phyloP scores from a whole-genome alignment of 1,140 invertebrate species.

The Lanistes nyassanus region DNA sequence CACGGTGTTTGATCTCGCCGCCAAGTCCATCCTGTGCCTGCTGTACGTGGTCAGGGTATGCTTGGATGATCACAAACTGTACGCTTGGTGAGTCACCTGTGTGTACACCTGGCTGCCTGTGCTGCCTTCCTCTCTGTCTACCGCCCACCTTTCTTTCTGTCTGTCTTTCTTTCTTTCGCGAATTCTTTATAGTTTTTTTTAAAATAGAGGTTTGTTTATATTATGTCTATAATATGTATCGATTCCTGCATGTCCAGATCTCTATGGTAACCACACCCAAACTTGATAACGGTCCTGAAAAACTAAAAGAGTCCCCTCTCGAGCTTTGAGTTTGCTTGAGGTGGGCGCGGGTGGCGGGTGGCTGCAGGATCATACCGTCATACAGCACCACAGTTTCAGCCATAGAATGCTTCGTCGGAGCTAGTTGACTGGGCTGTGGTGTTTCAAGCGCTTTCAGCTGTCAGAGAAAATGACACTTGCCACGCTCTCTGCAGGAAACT shows the following conservation, averaged over 20 bases:
- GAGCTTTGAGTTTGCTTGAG: no score
- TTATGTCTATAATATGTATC: no score
- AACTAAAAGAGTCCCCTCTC: no score
- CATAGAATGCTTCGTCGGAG: no score
- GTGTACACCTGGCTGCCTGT: background rate
- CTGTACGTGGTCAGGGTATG: constrained; percentile 42
- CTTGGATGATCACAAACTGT: constrained; percentile 37
- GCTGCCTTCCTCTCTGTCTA: background rate
- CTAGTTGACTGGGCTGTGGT: no score
- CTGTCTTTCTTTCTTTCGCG: constrained; percentile 1
- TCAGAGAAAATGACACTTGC: background rate
- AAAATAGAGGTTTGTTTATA: no score
- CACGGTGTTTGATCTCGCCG: constrained; percentile 40
- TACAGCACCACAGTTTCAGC: no score
- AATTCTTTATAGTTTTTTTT: no score
- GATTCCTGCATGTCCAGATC: no score
- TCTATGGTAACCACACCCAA: no score
- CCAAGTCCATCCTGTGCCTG: constrained; percentile 38
- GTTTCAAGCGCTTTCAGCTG: background rate
- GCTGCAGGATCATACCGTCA: no score
- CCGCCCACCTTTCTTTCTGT: background rate
- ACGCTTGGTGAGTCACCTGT: constrained; percentile 43
- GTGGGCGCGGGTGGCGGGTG: background rate
- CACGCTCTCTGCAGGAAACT: background rate
- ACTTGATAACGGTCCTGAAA: background rate